Conservation (phyloP, 2,888 invertebrate genomes). For the Torymus texanus region DNA sequence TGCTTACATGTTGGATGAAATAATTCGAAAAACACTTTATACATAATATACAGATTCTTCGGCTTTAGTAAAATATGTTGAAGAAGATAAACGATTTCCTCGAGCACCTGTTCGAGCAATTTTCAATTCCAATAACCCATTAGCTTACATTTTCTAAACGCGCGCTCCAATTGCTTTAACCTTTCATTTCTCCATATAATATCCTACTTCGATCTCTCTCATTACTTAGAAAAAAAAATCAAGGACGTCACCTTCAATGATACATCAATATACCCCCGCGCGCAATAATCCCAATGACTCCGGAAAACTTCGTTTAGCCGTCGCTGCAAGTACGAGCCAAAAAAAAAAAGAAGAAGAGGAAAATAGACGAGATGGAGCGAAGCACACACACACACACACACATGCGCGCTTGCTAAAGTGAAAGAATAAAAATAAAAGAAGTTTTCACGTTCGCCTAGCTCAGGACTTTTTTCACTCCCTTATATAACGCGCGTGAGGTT, state of each 20-base stretch:
- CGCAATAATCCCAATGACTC: conserved; percentile 49
- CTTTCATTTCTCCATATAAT: no score
- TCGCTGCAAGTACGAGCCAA: conserved; percentile 11
- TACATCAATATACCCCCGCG: not conserved
- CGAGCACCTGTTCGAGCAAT: no score
- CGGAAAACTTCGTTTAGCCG: conserved; percentile 29
- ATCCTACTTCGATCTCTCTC: no score
- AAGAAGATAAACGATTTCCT: no score
- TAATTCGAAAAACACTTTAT: not conserved
- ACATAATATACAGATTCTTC: conserved; percentile 23
- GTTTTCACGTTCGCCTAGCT: conserved; percentile 49
- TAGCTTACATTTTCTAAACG: no score
- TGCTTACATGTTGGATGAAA: not conserved
- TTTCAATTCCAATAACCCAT: no score
- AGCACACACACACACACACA: no score
- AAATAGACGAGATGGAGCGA: conserved; percentile 16
- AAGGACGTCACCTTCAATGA: not conserved
- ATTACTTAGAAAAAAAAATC: no score
- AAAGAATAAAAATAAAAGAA: conserved; percentile 42
- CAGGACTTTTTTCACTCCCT: conserved; percentile 44
- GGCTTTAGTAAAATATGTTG: no score
- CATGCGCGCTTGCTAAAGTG: conserved; percentile 5
- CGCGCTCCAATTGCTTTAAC: no score
- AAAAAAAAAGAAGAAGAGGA: conserved; percentile 9
- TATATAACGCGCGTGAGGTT: conserved; percentile 35